Conservation (phyloP, 2,113 vertebrate species). For the Anseranas semipalmata region DNA sequence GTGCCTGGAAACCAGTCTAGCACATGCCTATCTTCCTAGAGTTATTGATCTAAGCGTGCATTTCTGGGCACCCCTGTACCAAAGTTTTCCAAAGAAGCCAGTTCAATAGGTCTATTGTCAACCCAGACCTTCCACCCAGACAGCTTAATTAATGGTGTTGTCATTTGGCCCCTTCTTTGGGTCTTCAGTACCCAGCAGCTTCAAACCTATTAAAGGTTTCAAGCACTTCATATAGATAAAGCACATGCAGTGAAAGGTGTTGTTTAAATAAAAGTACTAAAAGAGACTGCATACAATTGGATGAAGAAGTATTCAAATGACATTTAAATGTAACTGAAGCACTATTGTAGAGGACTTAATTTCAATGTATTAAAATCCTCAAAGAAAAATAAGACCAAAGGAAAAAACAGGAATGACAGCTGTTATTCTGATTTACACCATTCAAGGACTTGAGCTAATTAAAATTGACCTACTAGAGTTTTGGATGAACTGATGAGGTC, state of each 20-base stretch:
- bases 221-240: not conserved
- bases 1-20: not conserved
- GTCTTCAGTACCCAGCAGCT: not conserved
- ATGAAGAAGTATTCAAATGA: not conserved
- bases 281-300: not conserved
- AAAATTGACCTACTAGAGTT: slow-evolving; percentile 8
- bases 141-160: not conserved
- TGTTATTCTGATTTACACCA: not conserved
- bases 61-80: not conserved
- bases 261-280: not conserved
- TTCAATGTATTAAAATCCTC: not conserved
- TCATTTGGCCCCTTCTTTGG: not conserved
- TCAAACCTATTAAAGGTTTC: not conserved
- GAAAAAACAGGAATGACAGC: not conserved
- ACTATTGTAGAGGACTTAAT: not conserved
- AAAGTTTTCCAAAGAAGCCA: not conserved
- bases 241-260: not conserved
- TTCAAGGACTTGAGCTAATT: slow-evolving; percentile 32
- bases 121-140: not conserved
- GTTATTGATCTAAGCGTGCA: not conserved
- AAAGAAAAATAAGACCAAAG: not conserved
- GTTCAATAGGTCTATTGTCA: not conserved
- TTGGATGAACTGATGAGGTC: slow-evolving; percentile 18
- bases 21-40: not conserved
- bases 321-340: not conserved